phyloP scores from a whole-genome alignment of 2,113 vertebrate genomes.

The Piprites chloris region DNA sequence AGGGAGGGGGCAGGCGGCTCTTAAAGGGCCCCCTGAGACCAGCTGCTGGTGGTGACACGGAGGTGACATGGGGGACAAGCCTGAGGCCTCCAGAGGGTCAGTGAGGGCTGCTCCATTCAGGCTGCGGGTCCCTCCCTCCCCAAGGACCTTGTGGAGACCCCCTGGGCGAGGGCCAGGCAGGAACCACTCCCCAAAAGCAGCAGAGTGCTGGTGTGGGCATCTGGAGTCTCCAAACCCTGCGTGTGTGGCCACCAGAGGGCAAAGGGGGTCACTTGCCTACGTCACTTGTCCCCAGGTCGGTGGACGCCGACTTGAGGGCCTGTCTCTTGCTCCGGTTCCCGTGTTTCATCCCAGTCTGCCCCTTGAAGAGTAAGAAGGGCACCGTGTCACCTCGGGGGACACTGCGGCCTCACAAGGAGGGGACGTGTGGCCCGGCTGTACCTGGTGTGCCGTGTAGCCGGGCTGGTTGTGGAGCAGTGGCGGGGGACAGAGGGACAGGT shows the following conservation, averaged over 20 bases:
- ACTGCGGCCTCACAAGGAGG: fast-evolving
- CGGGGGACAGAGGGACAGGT: constrained; percentile 87
- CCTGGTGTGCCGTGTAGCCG: constrained; percentile 91
- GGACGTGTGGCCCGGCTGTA: not conserved
- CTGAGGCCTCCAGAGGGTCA: not conserved
- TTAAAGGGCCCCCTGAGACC: constrained; percentile 30
- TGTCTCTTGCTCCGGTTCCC: constrained; percentile 90
- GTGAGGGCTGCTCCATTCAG: not conserved
- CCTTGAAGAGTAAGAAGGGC: constrained; percentile 57
- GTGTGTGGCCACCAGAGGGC: not conserved
- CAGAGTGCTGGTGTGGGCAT: not conserved
- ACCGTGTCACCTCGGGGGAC: not conserved
- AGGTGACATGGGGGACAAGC: not conserved
- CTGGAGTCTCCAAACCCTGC: fast-evolving
- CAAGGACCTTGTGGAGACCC: not conserved
- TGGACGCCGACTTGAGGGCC: constrained; percentile 94
- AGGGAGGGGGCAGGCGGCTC: not conserved
- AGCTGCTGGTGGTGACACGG: not conserved
- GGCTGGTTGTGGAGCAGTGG: constrained; percentile 91
- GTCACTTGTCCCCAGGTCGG: constrained; percentile 92
- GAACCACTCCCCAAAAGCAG: not conserved
- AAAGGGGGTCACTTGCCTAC: constrained; percentile 80
- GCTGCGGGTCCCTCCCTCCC: not conserved
- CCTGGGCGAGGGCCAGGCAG: not conserved
- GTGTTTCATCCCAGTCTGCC: constrained; percentile 89